Evolutionary conservation across 2,113 vertebrate genomes (phyloP), one percentile per base, ranked within the genome.

Genomic region (Chloebia gouldiae): DNA sequence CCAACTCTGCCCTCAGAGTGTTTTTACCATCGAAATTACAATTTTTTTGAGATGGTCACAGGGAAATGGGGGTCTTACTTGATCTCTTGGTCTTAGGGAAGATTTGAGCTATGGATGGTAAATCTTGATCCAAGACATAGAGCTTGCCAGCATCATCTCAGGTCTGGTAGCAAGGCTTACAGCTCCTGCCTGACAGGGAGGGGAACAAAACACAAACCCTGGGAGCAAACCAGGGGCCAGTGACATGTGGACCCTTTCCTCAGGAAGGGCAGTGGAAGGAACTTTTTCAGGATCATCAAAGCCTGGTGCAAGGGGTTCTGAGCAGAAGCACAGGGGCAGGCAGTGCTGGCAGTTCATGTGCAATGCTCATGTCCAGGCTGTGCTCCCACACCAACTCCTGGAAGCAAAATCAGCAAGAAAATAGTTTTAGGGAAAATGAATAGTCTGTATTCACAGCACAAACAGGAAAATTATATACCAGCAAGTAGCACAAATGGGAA

Each of bases 321-420:
- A 80, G 64, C n/a, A 77, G 57, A 40, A 80, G 37, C 25, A 23
- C 0, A 2, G 24, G 49, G 53, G 3, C n/a, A 59, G 57, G 65
- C 33, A 85, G 24, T 0, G 1, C 66, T 81, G 61, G 70, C 2
- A 15, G 63, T 37, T 79, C 22, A 1, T 7, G 24, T 1, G 1
- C 0, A 1, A 23, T n/a, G 53, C 14, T 45, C 1, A 0, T 10
- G 7, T 40, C 35, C 2, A 4, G 33, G 56, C 17, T 79, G 31
- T 78, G 82, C 22, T 57, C 40, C 44, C 47, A 49, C 61, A 49
- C 47, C 50, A 60, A 8, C 50, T 59, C n/a, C 71, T 57, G 71
- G 61, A 81, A 89, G 56, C 44, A 83, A 77, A 73, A 73, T 11
- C 31, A n/a, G 9, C 44, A 54, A 92, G 75, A 61, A 85, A 65